Evolutionary conservation across 2,888 invertebrate genomes (phyloP).

Genomic region (Cataglyphis cursor): DNA sequence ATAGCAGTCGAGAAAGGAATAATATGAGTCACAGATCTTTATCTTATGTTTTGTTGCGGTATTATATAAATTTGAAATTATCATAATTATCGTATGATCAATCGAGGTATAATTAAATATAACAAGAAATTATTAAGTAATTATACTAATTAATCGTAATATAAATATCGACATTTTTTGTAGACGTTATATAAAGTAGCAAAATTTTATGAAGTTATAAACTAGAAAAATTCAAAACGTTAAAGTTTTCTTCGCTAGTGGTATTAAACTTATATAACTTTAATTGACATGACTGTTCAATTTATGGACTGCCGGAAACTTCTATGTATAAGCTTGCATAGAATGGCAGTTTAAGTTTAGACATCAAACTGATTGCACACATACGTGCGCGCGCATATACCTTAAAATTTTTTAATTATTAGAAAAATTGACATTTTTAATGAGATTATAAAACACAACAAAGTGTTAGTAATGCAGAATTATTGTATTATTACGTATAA

Average conservation of each 20-base stretch:
- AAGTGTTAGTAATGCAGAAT: not conserved
- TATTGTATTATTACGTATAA: not conserved
- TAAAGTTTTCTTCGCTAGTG: slow-evolving; percentile 2
- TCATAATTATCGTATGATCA: not conserved
- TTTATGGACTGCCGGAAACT: slow-evolving; percentile 44
- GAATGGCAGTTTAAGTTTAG: slow-evolving; percentile 39
- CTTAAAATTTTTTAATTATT: not conserved
- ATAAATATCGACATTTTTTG: not conserved
- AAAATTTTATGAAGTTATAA: slow-evolving; percentile 11
- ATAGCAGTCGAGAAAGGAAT: too few relatives aligned
- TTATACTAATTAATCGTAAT: not conserved
- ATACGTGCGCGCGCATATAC: not conserved
- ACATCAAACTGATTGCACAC: not conserved
- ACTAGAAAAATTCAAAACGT: not conserved
- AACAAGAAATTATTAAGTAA: not conserved
- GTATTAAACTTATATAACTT: slow-evolving; percentile 43
- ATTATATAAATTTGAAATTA: not conserved
- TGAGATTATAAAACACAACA: not conserved
- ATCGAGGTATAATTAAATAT: not conserved
- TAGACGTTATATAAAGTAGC: not conserved
- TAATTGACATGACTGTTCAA: slow-evolving; percentile 39
- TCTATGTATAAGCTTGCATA: slow-evolving; percentile 6
- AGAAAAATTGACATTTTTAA: not conserved
- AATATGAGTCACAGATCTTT: too few relatives aligned
- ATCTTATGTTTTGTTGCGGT: too few relatives aligned